Conservation (phyloP, 2,113 vertebrate species). For the Sceloporus tristichus region DNA sequence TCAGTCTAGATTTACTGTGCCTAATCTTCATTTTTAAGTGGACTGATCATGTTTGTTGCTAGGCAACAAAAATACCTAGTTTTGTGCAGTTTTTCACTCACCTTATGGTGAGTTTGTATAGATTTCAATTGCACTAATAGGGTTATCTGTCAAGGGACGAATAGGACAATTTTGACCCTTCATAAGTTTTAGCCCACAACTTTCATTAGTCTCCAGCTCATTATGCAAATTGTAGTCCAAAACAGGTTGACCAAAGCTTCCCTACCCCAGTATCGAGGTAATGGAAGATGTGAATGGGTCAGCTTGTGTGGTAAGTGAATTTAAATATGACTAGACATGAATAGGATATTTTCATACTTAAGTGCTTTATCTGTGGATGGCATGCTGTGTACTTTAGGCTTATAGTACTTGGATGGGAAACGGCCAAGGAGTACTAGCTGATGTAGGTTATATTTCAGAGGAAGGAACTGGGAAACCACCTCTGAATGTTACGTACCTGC, state of each 20-base stretch:
- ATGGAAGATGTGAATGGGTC: not conserved
- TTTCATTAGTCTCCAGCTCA: too few species aligned
- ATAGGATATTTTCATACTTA: not conserved
- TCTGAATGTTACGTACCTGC: too few species aligned
- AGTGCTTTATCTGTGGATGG: not conserved
- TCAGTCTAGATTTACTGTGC: not conserved
- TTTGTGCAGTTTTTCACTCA: not conserved
- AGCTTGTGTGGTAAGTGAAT: not conserved
- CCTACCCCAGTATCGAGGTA: not conserved
- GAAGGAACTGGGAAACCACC: too few species aligned
- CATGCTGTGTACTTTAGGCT: not conserved
- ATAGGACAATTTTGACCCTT: too few species aligned
- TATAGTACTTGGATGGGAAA: not conserved
- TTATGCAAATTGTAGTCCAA: too few species aligned
- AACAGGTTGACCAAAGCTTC: too few species aligned
- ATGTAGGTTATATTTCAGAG: too few species aligned
- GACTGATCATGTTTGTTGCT: not conserved
- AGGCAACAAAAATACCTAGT: not conserved
- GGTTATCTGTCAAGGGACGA: not conserved
- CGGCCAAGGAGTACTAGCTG: too few species aligned
- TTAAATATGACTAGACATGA: not conserved
- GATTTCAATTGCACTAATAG: not conserved
- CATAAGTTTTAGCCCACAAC: too few species aligned
- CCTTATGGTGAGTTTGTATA: constrained; percentile 26
- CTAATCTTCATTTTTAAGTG: not conserved